Base-by-base conservation (phyloP, 2,888 invertebrate species). In the Ctena decussata region DNA sequence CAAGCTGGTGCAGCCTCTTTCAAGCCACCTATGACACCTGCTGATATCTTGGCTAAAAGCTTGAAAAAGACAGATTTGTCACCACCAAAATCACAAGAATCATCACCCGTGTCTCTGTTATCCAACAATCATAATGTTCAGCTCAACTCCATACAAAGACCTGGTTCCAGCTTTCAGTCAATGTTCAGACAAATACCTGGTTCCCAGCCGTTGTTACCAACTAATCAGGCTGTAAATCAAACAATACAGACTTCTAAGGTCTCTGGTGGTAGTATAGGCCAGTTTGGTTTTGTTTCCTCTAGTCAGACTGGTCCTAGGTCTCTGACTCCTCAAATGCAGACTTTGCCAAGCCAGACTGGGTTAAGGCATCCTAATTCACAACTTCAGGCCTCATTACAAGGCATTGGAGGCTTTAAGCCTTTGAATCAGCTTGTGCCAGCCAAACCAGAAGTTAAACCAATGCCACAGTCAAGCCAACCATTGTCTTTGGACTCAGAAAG, bases 401-500 rank as follows among this genome's bases (percentile, higher is more conserved):
- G 3, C 18, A 12, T 21, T 5, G 18, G 30, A 1, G 24, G 24
- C 6, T 65, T 65, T 65, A 8, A 24, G 32, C 35, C 65, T 18
- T 18, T 65, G 24, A 32, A 35, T 11, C 30, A 27, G 12, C 70
- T 35, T 8, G 1, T 37, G 35, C 44, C 24, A 18, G 21, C n/a
- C n/a, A n/a, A 8, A 8, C 24, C 37, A 6, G 24, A 6, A 2
- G 35, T 35, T 35, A 35, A 24, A 70, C 6, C 37, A 70, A 21
- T 27, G 24, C 72, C 41, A 12, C 35, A 32, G 12, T 1, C 32
- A 3, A 18, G 35, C 18, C 65, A 65, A 8, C 1, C 35, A 12
- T 21, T 65, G 35, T 65, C 82, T 71, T 87, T 94, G 35, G 93
- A 85, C 12, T 75, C 91, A n/a, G 94, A 94, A 82, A 94, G 92